Conservation (phyloP, 2,888 invertebrate species). For the Lithophane semibrunnea region DNA sequence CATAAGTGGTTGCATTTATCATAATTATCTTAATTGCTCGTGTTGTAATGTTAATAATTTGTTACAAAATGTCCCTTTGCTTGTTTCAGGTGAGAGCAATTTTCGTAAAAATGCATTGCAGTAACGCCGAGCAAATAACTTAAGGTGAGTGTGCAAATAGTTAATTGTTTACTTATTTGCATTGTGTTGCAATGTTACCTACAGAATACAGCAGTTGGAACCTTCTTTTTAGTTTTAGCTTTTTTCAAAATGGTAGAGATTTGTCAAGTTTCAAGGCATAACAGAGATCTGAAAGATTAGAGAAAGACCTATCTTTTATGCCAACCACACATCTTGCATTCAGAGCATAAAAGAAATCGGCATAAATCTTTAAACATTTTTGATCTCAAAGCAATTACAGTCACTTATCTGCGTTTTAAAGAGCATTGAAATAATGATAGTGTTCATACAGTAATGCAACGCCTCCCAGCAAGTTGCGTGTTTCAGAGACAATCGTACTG, state of each 20-base stretch:
- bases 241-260: not conserved
- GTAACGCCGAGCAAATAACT: constrained; percentile 82
- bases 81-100: constrained; percentile 86
- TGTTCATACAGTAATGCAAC: constrained; percentile 40
- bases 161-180: not conserved
- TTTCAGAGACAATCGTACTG: constrained; percentile 23
- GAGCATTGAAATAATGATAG: constrained; percentile 52
- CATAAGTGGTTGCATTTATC: constrained; percentile 60
- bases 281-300: not conserved
- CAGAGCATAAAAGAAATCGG: constrained; percentile 17
- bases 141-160: constrained; percentile 73
- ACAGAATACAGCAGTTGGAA: not conserved
- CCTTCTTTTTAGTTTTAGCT: not conserved
- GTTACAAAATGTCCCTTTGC: constrained; percentile 64
- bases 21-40: constrained; percentile 66
- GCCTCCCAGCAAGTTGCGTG: constrained; percentile 53
- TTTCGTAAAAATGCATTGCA: constrained; percentile 82
- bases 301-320: not conserved
- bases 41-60: constrained; percentile 63
- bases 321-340: not conserved
- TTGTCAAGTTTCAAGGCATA: not conserved
- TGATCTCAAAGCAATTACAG: constrained; percentile 31
- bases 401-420: constrained; percentile 34
- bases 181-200: constrained; percentile 5
- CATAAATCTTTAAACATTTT: constrained; percentile 3